phyloP scores from a whole-genome alignment of 2,888 invertebrate genomes.

The Liposcelis brunnea region DNA sequence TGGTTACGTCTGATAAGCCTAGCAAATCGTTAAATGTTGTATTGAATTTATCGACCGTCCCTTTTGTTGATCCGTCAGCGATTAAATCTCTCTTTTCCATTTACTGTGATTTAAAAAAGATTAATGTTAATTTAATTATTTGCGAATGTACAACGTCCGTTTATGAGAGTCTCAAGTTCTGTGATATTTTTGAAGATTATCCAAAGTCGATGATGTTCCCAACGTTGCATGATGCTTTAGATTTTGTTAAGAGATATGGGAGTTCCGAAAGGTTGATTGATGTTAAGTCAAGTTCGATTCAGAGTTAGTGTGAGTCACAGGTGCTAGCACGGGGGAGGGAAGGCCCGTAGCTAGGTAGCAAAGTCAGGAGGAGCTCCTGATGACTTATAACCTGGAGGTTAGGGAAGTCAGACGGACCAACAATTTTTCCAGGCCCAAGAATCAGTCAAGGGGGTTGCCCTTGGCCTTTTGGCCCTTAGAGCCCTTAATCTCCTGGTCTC shows the following conservation, averaged over 20 bases:
- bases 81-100: constrained; percentile 17
- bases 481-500: too few species aligned
- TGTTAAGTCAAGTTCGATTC: too few species aligned
- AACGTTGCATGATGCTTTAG: constrained; percentile 5
- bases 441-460: too few species aligned
- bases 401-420: too few species aligned
- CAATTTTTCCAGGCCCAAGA: too few species aligned
- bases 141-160: constrained; percentile 18
- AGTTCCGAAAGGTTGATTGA: too few species aligned
- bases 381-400: too few species aligned
- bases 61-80: constrained; percentile 22
- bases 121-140: constrained; percentile 15
- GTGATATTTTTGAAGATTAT: constrained; percentile 25
- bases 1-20: background rate
- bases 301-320: too few species aligned
- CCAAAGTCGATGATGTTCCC: constrained; percentile 17
- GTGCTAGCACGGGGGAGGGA: too few species aligned
- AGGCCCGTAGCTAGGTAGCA: too few species aligned
- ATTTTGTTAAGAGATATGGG: constrained; percentile 3
- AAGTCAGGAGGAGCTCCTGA: too few species aligned
- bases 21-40: constrained; percentile 15
- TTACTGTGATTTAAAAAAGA: constrained; percentile 16
- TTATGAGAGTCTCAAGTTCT: constrained; percentile 21
- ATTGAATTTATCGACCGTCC: constrained; percentile 22
- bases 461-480: too few species aligned